Evolutionary conservation across 2,888 invertebrate genomes (phyloP).

Genomic region (Tetragonula carbonaria): DNA sequence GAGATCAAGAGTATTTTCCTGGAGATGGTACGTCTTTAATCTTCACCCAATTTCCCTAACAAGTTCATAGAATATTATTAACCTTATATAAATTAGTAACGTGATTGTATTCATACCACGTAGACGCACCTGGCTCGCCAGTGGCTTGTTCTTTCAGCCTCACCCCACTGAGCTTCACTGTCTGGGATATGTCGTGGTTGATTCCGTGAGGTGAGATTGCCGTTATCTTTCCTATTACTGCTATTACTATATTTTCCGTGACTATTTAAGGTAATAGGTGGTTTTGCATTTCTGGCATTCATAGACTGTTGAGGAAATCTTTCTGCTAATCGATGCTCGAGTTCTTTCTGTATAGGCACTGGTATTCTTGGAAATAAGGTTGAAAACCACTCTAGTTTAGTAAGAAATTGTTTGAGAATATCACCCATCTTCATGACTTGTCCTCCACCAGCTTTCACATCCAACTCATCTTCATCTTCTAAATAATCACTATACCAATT

Average conservation of each 20-base stretch:
- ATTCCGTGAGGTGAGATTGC: constrained; percentile 72
- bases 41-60: constrained; percentile 71
- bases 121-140: constrained; percentile 84
- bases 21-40: constrained; percentile 64
- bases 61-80: constrained; percentile 63
- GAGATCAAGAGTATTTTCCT: constrained; percentile 65
- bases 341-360: constrained; percentile 97
- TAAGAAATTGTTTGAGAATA: constrained; percentile 95
- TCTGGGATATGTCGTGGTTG: constrained; percentile 82
- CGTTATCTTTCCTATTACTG: constrained; percentile 79
- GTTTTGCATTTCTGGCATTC: constrained; percentile 81
- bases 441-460: constrained; percentile 99
- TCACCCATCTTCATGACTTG: constrained; percentile 96
- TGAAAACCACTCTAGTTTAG: constrained; percentile 99
- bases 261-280: constrained; percentile 82
- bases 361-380: constrained; percentile 99
- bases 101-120: constrained; percentile 83
- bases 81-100: constrained; percentile 72
- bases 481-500: constrained; percentile 99
- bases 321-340: constrained; percentile 90
- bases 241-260: constrained; percentile 79
- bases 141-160: constrained; percentile 83
- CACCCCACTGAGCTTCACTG: constrained; percentile 83
- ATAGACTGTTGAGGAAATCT: constrained; percentile 86
- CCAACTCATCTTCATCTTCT: constrained; percentile 98